Evolutionary conservation across 2,113 vertebrate species (phyloP).

Genomic region (Oreocharis arfaki): DNA sequence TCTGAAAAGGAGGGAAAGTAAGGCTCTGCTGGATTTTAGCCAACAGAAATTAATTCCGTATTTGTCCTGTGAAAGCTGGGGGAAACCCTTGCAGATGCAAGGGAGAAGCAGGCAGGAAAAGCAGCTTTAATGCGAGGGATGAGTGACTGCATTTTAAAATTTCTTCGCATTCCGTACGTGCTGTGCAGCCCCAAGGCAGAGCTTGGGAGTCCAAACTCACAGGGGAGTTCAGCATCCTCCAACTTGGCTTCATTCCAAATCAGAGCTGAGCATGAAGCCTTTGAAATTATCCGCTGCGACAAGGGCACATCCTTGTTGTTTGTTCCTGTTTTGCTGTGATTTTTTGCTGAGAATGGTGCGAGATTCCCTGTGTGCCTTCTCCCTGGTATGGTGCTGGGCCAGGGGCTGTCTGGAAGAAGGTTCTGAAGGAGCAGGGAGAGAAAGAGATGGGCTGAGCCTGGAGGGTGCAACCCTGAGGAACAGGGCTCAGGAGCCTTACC

Average conservation of each 20-base stretch:
- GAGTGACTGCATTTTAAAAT: not conserved
- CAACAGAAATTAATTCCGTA: not conserved
- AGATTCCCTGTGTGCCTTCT: not conserved
- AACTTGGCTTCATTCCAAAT: not conserved
- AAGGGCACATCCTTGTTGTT: not conserved
- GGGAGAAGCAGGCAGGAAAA: not conserved
- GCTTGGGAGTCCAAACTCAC: not conserved
- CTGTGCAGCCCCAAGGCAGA: not conserved
- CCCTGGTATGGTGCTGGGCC: too few relatives aligned
- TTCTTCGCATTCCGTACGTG: rapidly evolving
- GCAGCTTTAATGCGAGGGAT: not conserved
- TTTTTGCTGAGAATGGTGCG: not conserved
- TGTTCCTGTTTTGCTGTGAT: not conserved
- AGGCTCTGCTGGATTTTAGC: not conserved
- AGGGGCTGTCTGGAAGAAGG: not conserved
- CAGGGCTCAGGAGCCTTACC: not conserved
- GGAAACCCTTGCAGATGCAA: not conserved
- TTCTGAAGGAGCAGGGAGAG: not conserved
- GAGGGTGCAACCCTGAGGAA: too few relatives aligned
- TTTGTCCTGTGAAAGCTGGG: not conserved
- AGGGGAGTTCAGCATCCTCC: not conserved
- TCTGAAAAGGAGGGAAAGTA: not conserved
- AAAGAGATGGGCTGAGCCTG: not conserved
- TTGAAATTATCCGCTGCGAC: not conserved
- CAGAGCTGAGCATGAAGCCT: not conserved